These are phyloP conservation scores for Sebastes baramenuke DNA, from an alignment of 2,797 vertebrate genomes.

Conservation along the genomic window DNA sequence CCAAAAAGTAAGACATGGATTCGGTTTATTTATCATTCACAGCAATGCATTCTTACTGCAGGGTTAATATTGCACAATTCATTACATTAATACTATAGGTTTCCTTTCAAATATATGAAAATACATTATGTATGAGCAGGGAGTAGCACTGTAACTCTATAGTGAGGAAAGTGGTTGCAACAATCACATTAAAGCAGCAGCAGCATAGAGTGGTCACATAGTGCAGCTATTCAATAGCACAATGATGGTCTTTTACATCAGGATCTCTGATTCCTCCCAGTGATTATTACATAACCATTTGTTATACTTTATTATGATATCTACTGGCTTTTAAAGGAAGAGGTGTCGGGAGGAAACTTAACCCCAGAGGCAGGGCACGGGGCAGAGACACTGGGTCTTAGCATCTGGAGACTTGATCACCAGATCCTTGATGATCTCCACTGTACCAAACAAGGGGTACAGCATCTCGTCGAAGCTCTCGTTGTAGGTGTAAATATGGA, in stretches of 20 bases:
- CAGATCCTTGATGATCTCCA: slow-evolving; percentile 83
- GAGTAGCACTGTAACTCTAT: slow-evolving; percentile 32
- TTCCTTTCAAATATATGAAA: slow-evolving; percentile 62
- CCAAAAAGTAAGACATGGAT: slow-evolving; percentile 19
- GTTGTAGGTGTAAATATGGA: slow-evolving; percentile 86
- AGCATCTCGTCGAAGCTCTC: slow-evolving; percentile 81
- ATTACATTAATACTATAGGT: slow-evolving; percentile 43
- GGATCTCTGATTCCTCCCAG: slow-evolving; percentile 42
- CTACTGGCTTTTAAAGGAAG: slow-evolving; percentile 35
- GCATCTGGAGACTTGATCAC: slow-evolving; percentile 77
- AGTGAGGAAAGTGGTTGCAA: slow-evolving; percentile 48
- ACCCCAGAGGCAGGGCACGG: slow-evolving; percentile 77
- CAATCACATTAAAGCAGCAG: slow-evolving; percentile 65
- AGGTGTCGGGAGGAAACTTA: slow-evolving; percentile 45
- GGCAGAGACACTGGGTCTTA: slow-evolving; percentile 74
- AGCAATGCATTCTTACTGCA: slow-evolving; percentile 73
- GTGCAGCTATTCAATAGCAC: slow-evolving; percentile 57
- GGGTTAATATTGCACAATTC: slow-evolving; percentile 72
- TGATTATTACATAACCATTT: slow-evolving; percentile 45
- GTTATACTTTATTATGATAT: slow-evolving; percentile 30
- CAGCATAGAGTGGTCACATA: slow-evolving; percentile 58
- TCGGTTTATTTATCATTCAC: slow-evolving; percentile 78
- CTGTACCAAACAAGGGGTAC: slow-evolving; percentile 84
- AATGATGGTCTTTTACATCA: slow-evolving; percentile 53
- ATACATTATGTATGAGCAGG: slow-evolving; percentile 56